Evolutionary conservation across 1,140 invertebrate genomes (phyloP).

Genomic region (Rhyacophila brunnea): DNA sequence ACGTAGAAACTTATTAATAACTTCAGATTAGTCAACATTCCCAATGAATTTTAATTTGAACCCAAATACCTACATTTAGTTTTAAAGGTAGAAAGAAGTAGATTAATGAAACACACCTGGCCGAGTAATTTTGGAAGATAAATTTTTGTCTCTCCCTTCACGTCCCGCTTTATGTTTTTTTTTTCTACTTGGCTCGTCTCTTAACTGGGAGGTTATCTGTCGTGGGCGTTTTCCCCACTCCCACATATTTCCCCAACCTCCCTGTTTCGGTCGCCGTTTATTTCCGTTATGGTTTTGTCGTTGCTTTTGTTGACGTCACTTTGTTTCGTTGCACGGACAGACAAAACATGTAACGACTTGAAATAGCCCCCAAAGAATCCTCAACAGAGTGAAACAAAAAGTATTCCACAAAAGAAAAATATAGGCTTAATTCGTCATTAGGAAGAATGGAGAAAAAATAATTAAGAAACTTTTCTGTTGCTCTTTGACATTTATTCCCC

Average conservation of each 20-base stretch:
- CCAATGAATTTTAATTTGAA: too few species aligned
- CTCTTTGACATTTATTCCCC: too few species aligned
- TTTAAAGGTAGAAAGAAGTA: too few species aligned
- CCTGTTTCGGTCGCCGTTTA: neutral
- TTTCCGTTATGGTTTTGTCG: slow-evolving; percentile 23
- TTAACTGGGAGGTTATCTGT: neutral
- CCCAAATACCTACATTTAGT: too few species aligned
- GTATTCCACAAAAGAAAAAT: too few species aligned
- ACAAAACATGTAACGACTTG: slow-evolving; percentile 18
- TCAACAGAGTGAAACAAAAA: too few species aligned
- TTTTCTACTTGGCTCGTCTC: neutral
- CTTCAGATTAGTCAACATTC: too few species aligned
- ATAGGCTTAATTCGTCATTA: too few species aligned
- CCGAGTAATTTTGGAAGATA: slow-evolving; percentile 1
- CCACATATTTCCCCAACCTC: neutral
- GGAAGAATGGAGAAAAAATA: too few species aligned
- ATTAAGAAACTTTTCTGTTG: too few species aligned
- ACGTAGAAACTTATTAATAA: too few species aligned
- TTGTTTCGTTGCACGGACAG: slow-evolving; percentile 17
- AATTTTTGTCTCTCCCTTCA: slow-evolving; percentile 24
- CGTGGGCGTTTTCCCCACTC: neutral
- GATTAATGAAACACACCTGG: too few species aligned
- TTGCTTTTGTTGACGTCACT: slow-evolving; percentile 11
- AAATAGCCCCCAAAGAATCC: slow-evolving; percentile 2
- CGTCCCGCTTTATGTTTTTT: slow-evolving; percentile 19